A percentile compares a stretch with the other conserved stretches of the same genome.
Conservation (phyloP, 2,113 vertebrate genomes). For the Urocitellus parryii region DNA sequence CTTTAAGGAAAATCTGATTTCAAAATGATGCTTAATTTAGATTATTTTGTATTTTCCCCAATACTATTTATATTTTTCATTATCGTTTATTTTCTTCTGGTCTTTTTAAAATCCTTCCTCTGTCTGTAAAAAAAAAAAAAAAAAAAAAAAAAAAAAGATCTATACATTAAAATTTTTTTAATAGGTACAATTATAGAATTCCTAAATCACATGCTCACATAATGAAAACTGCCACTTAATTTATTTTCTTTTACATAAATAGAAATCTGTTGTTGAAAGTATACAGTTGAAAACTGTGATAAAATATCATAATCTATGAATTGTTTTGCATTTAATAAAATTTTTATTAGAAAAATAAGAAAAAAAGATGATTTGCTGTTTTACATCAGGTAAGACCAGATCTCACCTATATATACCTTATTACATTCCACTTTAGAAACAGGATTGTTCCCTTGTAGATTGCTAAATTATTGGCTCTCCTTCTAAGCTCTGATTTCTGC, state of each 20-base stretch:
- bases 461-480: neutral
- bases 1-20: constrained; percentile 12
- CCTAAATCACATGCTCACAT: neutral
- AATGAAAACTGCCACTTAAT: neutral
- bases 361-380: neutral
- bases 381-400: neutral
- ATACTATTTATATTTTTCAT: neutral
- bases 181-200: neutral
- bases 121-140: neutral
- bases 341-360: constrained; percentile 35
- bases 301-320: neutral
- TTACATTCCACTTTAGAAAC: constrained; percentile 31
- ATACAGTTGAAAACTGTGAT: neutral
- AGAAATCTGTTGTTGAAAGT: neutral
- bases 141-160: neutral
- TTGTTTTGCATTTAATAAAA: neutral
- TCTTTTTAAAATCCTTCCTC: neutral
- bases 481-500: neutral
- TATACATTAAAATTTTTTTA: neutral
- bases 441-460: neutral
- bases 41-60: neutral
- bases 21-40: neutral
- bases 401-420: neutral
- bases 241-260: constrained; percentile 30
- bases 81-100: constrained; percentile 11